Evolutionary conservation across 2,113 vertebrate species (phyloP).

Genomic region (Trichechus manatus): DNA sequence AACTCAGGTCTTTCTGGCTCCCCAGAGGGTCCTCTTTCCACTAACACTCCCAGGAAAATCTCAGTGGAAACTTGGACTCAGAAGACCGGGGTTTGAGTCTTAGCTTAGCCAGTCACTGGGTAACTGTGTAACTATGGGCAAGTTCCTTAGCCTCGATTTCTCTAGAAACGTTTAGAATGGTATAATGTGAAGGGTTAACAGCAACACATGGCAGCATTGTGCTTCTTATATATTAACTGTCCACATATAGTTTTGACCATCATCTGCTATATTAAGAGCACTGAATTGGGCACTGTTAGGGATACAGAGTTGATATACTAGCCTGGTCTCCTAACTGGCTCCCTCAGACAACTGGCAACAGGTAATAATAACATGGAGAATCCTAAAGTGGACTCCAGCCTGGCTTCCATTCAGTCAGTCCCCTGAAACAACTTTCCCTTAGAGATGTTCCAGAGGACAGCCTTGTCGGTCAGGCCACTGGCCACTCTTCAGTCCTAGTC

Average conservation of each 20-base stretch:
- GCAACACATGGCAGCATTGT: not conserved
- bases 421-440: not conserved
- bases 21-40: not conserved
- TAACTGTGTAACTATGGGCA: not conserved
- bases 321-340: not conserved
- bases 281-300: not conserved
- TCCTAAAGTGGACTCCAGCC: not conserved
- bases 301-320: not conserved
- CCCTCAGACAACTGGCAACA: not conserved
- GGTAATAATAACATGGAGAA: not conserved
- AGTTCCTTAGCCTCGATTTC: not conserved
- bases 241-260: not conserved
- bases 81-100: slow-evolving; percentile 23
- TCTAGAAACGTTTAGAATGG: not conserved
- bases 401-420: not conserved
- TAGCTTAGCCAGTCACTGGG: not conserved
- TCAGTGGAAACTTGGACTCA: not conserved
- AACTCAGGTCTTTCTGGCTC: not conserved
- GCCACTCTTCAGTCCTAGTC: not conserved
- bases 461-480: not conserved
- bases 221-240: not conserved
- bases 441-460: not conserved
- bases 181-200: not conserved
- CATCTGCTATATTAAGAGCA: not conserved
- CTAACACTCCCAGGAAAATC: not conserved